These are phyloP conservation scores for Samia ricini DNA, from an alignment of 1,140 invertebrate genomes.

Conservation along the genomic window DNA sequence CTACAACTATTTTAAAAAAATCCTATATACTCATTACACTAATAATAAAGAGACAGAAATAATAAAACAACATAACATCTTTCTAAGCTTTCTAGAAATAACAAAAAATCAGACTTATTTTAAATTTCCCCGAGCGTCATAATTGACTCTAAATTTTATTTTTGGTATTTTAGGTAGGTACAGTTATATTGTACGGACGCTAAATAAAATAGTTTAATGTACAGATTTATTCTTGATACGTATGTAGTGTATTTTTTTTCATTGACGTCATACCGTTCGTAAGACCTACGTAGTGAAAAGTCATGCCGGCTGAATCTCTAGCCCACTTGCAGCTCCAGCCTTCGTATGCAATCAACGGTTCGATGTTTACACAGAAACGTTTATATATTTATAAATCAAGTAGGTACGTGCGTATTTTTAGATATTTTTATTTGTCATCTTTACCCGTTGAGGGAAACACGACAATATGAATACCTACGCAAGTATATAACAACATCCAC, in stretches of 20 bases:
- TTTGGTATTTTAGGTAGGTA: slow-evolving; percentile 1
- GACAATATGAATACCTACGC: background rate
- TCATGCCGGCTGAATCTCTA: background rate
- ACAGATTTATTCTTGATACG: background rate
- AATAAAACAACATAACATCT: background rate
- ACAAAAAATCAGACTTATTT: background rate
- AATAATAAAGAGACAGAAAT: background rate
- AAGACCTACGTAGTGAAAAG: background rate
- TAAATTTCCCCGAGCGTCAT: background rate
- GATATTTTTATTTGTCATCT: background rate
- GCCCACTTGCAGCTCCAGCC: background rate
- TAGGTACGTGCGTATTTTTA: background rate
- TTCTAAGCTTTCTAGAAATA: background rate
- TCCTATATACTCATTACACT: background rate
- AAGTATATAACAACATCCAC: background rate
- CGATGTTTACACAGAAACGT: background rate
- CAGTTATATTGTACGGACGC: background rate
- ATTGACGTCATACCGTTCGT: background rate
- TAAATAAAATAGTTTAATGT: background rate
- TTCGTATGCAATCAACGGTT: background rate
- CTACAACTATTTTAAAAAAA: too few species aligned
- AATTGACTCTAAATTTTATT: slow-evolving; percentile 1
- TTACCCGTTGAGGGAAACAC: background rate
- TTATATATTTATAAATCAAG: background rate
- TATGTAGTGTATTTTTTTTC: background rate